Evolutionary conservation across 53 echinoderm and acorn worm species (phyloP).

Genomic region (Hippasteria phrygiana): DNA sequence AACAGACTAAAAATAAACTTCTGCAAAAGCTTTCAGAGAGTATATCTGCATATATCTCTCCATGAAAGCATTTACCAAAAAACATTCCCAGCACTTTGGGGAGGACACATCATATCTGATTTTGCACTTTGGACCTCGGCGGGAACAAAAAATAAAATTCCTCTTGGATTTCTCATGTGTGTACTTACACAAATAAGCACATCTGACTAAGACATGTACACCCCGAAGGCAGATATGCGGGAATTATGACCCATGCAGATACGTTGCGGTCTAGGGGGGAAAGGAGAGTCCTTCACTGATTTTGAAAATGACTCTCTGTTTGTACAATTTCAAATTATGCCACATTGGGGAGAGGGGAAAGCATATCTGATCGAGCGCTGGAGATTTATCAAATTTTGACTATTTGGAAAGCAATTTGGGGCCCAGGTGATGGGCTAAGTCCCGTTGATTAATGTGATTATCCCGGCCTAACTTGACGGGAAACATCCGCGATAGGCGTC

Average conservation of each 20-base stretch:
- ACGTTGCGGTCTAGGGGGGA: slow-evolving; percentile 2
- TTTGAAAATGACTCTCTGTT: slow-evolving; percentile 26
- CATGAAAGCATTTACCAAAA: not conserved
- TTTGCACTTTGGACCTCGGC: not conserved
- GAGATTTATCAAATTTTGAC: slow-evolving; percentile 48
- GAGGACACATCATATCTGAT: slow-evolving; percentile 13
- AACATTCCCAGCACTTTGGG: not conserved
- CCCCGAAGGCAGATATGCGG: slow-evolving; percentile 44
- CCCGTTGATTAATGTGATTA: slow-evolving; percentile 48
- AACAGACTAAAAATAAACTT: no score
- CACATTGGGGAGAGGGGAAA: not conserved
- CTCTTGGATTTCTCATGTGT: slow-evolving; percentile 32
- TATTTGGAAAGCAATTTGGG: slow-evolving; percentile 42
- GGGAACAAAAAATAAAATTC: not conserved
- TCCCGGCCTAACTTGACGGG: not conserved
- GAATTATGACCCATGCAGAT: slow-evolving; percentile 32
- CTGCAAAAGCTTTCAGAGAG: no score
- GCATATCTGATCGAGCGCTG: slow-evolving; percentile 19
- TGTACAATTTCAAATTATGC: slow-evolving; percentile 18
- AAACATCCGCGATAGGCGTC: slow-evolving; percentile 14
- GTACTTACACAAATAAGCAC: slow-evolving; percentile 53
- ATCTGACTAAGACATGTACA: not conserved
- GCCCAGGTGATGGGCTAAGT: slow-evolving; percentile 52
- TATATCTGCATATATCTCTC: no score
- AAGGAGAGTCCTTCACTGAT: not conserved